phyloP scores from a whole-genome alignment of 2,888 invertebrate species.

The Drosophila yooni region DNA sequence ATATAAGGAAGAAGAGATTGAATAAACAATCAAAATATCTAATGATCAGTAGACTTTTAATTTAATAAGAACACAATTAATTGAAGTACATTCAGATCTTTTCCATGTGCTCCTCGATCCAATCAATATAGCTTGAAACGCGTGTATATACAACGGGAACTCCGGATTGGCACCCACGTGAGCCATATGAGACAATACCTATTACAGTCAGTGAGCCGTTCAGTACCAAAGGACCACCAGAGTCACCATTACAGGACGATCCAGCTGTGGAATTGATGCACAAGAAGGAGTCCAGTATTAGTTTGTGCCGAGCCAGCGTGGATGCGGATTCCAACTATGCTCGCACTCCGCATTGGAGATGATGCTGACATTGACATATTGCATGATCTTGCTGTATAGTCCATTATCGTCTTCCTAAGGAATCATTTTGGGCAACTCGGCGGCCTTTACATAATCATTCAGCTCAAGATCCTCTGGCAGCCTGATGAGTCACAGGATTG shows the following conservation, averaged over 20 bases:
- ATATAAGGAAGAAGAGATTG: too few species aligned
- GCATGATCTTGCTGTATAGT: conserved; percentile 12
- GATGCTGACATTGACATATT: conserved; percentile 37
- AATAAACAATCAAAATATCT: too few species aligned
- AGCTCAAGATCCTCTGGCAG: conserved; percentile 33
- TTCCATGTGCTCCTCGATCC: conserved; percentile 48
- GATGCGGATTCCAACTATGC: conserved; percentile 38
- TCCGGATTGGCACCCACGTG: conserved; percentile 17
- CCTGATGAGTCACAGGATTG: conserved; percentile 22
- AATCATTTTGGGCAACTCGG: conserved; percentile 31
- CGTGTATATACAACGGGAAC: conserved; percentile 55
- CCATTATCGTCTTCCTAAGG: conserved; percentile 7
- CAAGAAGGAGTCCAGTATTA: conserved; percentile 34
- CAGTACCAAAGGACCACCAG: conserved; percentile 62
- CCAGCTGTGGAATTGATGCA: conserved; percentile 46
- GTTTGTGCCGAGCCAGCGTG: conserved; percentile 18
- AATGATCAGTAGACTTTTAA: too few species aligned
- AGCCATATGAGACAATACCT: conserved; percentile 65
- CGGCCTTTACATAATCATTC: conserved; percentile 16
- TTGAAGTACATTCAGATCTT: neutral
- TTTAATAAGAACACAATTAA: neutral
- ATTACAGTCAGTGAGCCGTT: conserved; percentile 44
- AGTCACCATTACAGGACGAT: conserved; percentile 58
- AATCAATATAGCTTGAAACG: conserved; percentile 44
- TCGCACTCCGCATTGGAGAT: conserved; percentile 52